Conservation (phyloP, 2,113 vertebrate genomes). For the Vombatus ursinus region DNA sequence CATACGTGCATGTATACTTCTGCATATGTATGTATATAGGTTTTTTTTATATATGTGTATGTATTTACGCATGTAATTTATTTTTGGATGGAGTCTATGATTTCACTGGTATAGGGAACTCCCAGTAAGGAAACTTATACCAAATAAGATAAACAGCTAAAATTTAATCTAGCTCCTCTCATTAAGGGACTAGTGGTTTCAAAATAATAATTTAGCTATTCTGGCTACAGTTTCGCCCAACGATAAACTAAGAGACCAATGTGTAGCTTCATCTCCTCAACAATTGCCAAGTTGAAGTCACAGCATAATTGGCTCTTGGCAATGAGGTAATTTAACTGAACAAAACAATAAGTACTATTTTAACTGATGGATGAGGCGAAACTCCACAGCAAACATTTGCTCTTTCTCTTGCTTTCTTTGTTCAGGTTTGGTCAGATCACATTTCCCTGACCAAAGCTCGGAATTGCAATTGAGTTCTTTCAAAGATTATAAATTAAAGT, state of each 20-base stretch:
- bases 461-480: constrained; percentile 60
- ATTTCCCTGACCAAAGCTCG: constrained; percentile 50
- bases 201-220: background rate
- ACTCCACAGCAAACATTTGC: constrained; percentile 8
- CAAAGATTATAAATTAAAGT: constrained; percentile 48
- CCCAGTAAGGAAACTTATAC: no score
- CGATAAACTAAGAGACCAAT: background rate
- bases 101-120: no score
- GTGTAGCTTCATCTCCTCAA: background rate
- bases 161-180: constrained; percentile 43
- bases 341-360: background rate
- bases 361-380: background rate
- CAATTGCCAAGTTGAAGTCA: background rate
- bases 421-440: constrained; percentile 41
- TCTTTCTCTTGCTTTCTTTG: constrained; percentile 60
- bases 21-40: no score
- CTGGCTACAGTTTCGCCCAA: background rate
- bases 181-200: constrained; percentile 8
- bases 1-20: no score
- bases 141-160: no score
- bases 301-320: background rate
- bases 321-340: constrained; percentile 41
- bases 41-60: no score
- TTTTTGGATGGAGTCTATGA: no score
- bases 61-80: no score